These are phyloP conservation scores for Acanthacorydalis orientalis DNA, from an alignment of 2,888 invertebrate genomes.

Conservation along the genomic window DNA sequence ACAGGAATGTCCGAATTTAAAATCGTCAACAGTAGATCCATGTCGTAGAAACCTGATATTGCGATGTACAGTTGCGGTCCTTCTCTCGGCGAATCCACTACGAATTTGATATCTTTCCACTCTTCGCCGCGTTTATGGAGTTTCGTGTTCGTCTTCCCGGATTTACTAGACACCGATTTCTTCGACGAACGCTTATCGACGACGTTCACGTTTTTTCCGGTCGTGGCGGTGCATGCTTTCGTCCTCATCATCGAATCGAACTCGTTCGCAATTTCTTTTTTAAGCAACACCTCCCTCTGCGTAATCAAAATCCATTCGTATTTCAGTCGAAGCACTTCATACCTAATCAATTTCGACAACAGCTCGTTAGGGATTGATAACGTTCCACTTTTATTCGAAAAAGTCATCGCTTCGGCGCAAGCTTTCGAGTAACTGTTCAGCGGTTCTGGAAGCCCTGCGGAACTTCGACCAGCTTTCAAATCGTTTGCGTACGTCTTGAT, in stretches of 20 bases:
- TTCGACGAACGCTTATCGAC: neutral
- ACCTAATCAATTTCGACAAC: slow-evolving; percentile 3
- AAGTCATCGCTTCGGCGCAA: neutral
- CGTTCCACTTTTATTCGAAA: neutral
- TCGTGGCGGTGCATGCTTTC: neutral
- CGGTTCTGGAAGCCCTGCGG: neutral
- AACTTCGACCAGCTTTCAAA: neutral
- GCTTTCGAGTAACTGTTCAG: neutral
- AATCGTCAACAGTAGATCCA: neutral
- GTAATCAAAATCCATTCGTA: neutral
- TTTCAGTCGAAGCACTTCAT: slow-evolving; percentile 4
- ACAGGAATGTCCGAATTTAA: slow-evolving; percentile 1
- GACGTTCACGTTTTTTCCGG: neutral
- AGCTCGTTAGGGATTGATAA: neutral
- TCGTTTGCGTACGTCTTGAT: neutral
- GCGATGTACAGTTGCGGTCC: slow-evolving; percentile 20
- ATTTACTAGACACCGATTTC: neutral
- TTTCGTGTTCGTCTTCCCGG: slow-evolving; percentile 9
- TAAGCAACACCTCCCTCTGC: neutral
- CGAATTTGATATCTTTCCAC: slow-evolving; percentile 14
- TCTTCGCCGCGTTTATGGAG: slow-evolving; percentile 18
- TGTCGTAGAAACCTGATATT: slow-evolving; percentile 16
- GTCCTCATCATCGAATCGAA: neutral
- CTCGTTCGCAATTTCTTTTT: neutral
- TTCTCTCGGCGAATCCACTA: slow-evolving; percentile 17